These are phyloP conservation scores for Pachypeltis micranthus DNA, from an alignment of 1,140 invertebrate species.

Conservation along the genomic window DNA sequence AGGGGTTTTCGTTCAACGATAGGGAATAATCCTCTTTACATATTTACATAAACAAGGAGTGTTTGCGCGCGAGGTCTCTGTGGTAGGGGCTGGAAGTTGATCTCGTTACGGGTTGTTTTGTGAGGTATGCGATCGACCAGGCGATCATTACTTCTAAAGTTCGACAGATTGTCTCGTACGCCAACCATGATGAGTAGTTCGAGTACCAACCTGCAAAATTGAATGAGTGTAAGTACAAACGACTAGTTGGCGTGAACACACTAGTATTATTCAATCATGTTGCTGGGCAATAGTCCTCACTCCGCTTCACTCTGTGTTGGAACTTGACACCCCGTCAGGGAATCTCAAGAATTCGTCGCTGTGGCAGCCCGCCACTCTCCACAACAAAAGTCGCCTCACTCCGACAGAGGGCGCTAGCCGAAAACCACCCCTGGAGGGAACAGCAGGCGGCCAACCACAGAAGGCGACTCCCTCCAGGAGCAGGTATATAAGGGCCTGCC, in stretches of 20 bases:
- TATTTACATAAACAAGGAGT: slow-evolving; percentile 7
- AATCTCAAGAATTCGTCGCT: too few species aligned
- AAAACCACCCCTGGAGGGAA: too few species aligned
- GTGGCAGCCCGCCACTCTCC: too few species aligned
- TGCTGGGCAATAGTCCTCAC: background rate
- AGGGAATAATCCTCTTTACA: too few species aligned
- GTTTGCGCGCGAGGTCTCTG: background rate
- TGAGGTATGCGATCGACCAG: slow-evolving; percentile 46
- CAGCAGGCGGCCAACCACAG: too few species aligned
- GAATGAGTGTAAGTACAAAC: background rate
- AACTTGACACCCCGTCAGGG: too few species aligned
- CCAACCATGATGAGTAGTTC: slow-evolving; percentile 39
- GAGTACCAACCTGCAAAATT: slow-evolving; percentile 20
- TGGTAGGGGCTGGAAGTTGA: slow-evolving; percentile 11
- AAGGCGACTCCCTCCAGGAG: too few species aligned
- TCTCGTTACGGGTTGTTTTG: slow-evolving; percentile 41
- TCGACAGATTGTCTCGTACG: slow-evolving; percentile 42
- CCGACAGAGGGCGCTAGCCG: too few species aligned
- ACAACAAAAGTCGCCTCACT: too few species aligned
- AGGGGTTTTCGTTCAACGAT: too few species aligned
- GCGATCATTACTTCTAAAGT: slow-evolving; percentile 43
- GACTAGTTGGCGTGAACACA: background rate
- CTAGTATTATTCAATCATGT: background rate
- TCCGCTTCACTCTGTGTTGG: too few species aligned
- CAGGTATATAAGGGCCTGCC: too few species aligned